These are phyloP conservation scores for Camponotus floridanus DNA, from an alignment of 1,140 invertebrate species.

Conservation along the genomic window DNA sequence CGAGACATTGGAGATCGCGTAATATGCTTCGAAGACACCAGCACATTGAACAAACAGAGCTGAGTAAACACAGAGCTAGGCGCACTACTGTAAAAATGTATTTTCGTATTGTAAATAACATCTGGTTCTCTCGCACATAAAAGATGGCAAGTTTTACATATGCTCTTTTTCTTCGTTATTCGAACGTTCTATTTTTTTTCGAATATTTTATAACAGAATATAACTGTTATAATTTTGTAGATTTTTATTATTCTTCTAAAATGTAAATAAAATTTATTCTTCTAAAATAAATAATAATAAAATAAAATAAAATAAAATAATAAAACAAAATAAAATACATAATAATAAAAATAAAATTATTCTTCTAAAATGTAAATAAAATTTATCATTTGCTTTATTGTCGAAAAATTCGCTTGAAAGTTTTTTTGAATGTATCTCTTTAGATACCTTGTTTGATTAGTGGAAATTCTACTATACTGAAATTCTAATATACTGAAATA, in stretches of 20 bases:
- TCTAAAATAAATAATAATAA: not conserved
- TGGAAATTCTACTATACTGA: not conserved
- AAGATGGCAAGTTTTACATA: not conserved
- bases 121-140: not conserved
- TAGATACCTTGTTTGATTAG: not conserved
- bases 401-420: not conserved
- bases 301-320: too few species aligned
- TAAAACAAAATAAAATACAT: too few species aligned
- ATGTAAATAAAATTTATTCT: not conserved
- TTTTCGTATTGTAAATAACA: not conserved
- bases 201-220: too few species aligned
- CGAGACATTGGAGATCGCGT: conserved; percentile 34
- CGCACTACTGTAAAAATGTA: not conserved
- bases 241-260: not conserved
- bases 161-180: not conserved
- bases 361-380: not conserved
- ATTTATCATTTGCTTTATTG: not conserved
- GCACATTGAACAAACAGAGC: conserved; percentile 29
- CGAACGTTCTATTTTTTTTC: too few species aligned
- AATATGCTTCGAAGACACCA: conserved; percentile 40
- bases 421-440: not conserved
- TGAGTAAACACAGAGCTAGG: conserved; percentile 8
- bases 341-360: not conserved
- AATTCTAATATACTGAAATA: not conserved
- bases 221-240: too few species aligned